These are phyloP conservation scores for Hylomyscus alleni DNA, from an alignment of 2,797 vertebrate species.

Conservation along the genomic window DNA sequence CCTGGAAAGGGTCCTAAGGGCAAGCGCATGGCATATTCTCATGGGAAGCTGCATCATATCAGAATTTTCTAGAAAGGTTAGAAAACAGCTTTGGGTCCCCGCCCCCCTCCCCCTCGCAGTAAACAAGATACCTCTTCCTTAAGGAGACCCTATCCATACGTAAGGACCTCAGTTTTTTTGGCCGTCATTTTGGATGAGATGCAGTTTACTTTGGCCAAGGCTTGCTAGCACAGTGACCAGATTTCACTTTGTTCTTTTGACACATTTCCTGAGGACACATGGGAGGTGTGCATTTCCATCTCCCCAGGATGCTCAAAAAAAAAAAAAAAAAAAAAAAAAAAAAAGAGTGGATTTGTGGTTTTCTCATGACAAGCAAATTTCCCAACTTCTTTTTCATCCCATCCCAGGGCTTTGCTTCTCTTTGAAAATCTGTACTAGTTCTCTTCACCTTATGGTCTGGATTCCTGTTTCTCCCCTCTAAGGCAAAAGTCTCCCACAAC, in stretches of 20 bases:
- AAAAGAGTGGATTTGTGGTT: constrained; percentile 45
- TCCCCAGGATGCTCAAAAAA: neutral
- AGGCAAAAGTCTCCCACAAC: neutral
- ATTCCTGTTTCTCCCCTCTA: neutral
- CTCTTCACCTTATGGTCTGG: neutral
- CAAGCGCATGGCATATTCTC: neutral
- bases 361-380: constrained; percentile 56
- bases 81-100: neutral
- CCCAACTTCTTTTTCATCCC: constrained; percentile 8
- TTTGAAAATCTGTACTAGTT: neutral
- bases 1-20: neutral
- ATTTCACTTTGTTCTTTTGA: constrained; percentile 39
- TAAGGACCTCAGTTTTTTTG: neutral
- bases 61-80: constrained; percentile 17
- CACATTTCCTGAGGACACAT: constrained; percentile 6
- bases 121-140: neutral
- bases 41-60: neutral
- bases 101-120: rapidly evolving
- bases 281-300: neutral
- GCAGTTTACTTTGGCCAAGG: constrained; percentile 9
- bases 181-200: constrained; percentile 9
- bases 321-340: too few relatives aligned
- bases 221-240: constrained; percentile 4
- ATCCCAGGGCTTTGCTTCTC: neutral
- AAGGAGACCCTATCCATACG: neutral